Evolutionary conservation across 2,113 vertebrate genomes (phyloP).

Genomic region (Mesoclemmys tuberculata): DNA sequence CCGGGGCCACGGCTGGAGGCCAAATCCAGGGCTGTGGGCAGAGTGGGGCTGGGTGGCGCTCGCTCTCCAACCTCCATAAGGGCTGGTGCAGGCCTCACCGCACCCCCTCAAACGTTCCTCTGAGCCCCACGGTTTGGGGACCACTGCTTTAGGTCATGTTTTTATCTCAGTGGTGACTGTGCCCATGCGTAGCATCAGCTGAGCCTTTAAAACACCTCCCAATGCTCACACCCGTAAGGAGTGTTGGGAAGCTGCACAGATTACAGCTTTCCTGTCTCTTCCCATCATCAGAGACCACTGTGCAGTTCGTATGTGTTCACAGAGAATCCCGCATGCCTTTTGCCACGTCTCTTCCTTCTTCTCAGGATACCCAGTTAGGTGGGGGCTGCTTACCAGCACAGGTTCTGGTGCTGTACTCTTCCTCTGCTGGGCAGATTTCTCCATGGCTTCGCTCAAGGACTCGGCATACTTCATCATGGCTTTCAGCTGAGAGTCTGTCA

Average conservation of each 20-base stretch:
- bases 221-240: background rate
- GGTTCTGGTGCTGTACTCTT: constrained; percentile 85
- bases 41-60: too few relatives aligned
- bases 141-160: background rate
- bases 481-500: constrained; percentile 97
- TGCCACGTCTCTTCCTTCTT: background rate
- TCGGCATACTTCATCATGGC: constrained; percentile 98
- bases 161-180: background rate
- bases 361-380: background rate
- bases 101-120: too few relatives aligned
- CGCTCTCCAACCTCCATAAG: too few relatives aligned
- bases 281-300: background rate
- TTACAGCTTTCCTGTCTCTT: accelerated
- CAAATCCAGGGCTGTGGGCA: too few relatives aligned
- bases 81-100: too few relatives aligned
- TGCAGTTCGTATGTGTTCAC: background rate
- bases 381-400: constrained; percentile 63
- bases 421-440: constrained; percentile 94
- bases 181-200: accelerated
- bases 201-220: background rate
- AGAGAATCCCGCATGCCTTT: background rate
- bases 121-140: too few relatives aligned
- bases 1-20: too few relatives aligned
- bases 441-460: constrained; percentile 95
- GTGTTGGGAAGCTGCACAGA: background rate